These are phyloP conservation scores for Pachycephala philippinensis DNA, from an alignment of 2,113 vertebrate genomes.

Conservation along the genomic window DNA sequence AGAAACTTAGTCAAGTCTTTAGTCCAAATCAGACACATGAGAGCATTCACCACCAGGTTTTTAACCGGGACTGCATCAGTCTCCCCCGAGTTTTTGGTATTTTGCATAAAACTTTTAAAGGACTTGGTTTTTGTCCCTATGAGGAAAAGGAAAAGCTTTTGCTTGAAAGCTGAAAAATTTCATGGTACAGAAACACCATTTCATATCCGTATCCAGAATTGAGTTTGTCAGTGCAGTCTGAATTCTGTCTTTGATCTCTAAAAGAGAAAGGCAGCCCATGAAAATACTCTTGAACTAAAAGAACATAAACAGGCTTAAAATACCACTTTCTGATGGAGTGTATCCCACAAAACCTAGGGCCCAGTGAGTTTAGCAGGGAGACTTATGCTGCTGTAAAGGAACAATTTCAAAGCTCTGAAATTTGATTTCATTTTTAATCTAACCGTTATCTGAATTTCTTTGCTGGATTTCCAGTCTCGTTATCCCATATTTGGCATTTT, in stretches of 20 bases:
- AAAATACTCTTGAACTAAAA: neutral
- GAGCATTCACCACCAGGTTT: neutral
- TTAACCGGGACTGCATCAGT: neutral
- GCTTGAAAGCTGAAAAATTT: neutral
- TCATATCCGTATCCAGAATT: neutral
- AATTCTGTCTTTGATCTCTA: constrained; percentile 31
- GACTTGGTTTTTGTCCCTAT: neutral
- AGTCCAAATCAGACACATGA: neutral
- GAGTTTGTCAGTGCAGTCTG: constrained; percentile 5
- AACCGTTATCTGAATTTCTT: neutral
- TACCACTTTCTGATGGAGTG: neutral
- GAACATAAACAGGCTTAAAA: neutral
- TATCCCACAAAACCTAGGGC: neutral
- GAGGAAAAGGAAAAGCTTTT: constrained; percentile 10
- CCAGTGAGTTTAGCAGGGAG: neutral
- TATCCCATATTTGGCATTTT: neutral
- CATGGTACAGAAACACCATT: neutral
- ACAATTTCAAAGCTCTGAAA: neutral
- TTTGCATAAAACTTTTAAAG: neutral
- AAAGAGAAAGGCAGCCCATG: neutral
- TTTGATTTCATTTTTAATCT: neutral
- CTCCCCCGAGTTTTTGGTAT: neutral
- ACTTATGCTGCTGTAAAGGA: neutral
- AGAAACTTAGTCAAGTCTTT: neutral
- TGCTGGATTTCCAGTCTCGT: neutral